Percentiles rank a stretch among this genome's conserved stretches.
Conservation (phyloP, 2,113 vertebrate species). For the Zosterops hypoxanthus region DNA sequence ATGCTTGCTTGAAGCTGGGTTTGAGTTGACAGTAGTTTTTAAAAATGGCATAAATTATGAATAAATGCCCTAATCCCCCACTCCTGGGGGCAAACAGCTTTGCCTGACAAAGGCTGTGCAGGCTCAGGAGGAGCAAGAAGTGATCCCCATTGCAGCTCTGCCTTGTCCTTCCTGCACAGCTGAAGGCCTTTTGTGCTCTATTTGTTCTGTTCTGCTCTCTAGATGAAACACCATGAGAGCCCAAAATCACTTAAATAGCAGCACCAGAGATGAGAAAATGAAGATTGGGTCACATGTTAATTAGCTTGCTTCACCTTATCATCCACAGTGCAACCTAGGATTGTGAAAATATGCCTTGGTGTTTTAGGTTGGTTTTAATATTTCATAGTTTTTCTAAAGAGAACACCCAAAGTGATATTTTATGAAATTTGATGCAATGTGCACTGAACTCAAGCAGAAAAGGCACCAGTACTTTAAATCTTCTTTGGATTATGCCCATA, state of each 20-base stretch:
- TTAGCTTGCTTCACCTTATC: not conserved
- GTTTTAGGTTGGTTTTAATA: not conserved
- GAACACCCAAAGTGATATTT: not conserved
- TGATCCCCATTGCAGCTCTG: not conserved
- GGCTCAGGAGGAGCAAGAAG: not conserved
- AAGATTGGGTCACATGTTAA: not conserved
- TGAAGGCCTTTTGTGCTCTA: not conserved
- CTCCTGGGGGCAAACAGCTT: accelerated
- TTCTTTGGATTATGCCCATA: not conserved
- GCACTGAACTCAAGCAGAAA: not conserved
- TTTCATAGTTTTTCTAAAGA: not conserved
- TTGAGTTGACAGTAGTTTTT: constrained; percentile 25
- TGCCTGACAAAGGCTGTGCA: not conserved
- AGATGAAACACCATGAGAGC: not conserved
- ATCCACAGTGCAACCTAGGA: not conserved
- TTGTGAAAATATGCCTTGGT: not conserved
- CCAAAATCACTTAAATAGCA: not conserved
- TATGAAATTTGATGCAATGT: not conserved
- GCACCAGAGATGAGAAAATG: not conserved
- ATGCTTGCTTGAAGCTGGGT: not conserved
- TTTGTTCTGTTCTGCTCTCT: not conserved
- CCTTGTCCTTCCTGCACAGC: not conserved
- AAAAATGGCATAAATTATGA: constrained; percentile 45
- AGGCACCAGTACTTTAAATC: not conserved
- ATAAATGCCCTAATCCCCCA: not conserved